A percentile compares a stretch with the other conserved stretches of the same genome.
phyloP scores from a whole-genome alignment of 2,113 vertebrate species.

The Cyanistes caeruleus region DNA sequence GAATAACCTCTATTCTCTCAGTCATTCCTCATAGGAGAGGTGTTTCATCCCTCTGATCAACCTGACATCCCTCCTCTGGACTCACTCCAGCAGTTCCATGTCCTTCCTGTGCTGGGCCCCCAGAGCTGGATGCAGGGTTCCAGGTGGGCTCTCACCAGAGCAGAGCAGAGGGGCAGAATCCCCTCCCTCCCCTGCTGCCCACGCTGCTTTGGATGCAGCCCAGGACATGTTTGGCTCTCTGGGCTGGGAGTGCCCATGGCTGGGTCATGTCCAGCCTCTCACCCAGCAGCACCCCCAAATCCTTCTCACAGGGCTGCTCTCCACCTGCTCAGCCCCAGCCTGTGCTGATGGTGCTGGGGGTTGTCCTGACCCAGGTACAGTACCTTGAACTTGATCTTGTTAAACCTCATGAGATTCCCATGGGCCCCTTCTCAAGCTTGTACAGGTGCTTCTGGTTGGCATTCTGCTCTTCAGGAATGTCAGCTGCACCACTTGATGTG shows the following conservation, averaged over 20 bases:
- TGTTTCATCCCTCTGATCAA: fast-evolving
- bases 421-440: not conserved
- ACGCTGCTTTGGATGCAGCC: not conserved
- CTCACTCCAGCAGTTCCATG: fast-evolving
- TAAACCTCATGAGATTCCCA: fast-evolving
- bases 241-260: not conserved
- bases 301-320: not conserved
- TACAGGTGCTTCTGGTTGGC: not conserved
- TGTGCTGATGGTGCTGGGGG: fast-evolving
- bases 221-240: not conserved
- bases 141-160: not conserved
- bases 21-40: not conserved
- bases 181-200: not conserved
- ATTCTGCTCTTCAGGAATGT: not conserved
- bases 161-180: not conserved
- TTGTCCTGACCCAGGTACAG: not conserved
- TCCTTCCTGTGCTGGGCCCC: not conserved
- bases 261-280: not conserved
- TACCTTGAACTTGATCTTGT: not conserved
- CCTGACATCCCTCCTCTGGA: not conserved
- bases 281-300: not conserved
- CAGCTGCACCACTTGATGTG: not conserved
- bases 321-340: not conserved
- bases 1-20: not conserved
- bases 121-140: not conserved